phyloP scores from a whole-genome alignment of 2,888 invertebrate genomes.

The Amitus sp. region DNA sequence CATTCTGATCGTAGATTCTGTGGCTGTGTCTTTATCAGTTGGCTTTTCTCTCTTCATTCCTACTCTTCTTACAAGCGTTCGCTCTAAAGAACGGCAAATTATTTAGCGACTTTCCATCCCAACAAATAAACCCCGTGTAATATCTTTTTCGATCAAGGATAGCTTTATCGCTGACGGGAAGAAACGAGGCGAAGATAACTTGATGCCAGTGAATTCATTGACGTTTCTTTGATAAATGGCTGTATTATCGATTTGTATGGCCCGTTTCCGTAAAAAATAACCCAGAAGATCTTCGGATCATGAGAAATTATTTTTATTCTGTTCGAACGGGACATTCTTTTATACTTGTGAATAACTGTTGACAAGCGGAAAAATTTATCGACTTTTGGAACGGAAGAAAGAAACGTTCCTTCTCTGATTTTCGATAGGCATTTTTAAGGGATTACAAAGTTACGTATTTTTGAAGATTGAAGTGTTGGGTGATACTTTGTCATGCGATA shows the following conservation, averaged over 20 bases:
- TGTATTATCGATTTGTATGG: conserved; percentile 25
- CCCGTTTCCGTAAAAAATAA: background rate
- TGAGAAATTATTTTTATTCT: background rate
- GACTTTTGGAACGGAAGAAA: too few relatives aligned
- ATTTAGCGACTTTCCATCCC: conserved; percentile 29
- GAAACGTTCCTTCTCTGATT: too few relatives aligned
- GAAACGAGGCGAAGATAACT: conserved; percentile 31
- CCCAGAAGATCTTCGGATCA: background rate
- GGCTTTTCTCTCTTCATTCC: background rate
- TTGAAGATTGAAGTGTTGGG: too few relatives aligned
- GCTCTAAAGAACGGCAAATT: conserved; percentile 30
- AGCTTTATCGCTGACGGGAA: conserved; percentile 29
- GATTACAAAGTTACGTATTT: too few relatives aligned
- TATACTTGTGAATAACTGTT: too few relatives aligned
- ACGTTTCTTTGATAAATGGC: conserved; percentile 37
- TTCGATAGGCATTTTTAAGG: too few relatives aligned
- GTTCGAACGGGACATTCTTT: background rate
- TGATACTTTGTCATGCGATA: too few relatives aligned
- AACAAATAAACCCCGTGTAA: conserved; percentile 32
- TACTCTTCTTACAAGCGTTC: conserved; percentile 18
- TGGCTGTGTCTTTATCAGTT: background rate
- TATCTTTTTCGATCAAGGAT: conserved; percentile 43
- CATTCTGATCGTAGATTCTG: background rate
- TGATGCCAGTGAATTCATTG: conserved; percentile 33
- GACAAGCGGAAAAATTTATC: too few relatives aligned